Conservation (phyloP, 23 tunicate genomes). For the Styela plicata region DNA sequence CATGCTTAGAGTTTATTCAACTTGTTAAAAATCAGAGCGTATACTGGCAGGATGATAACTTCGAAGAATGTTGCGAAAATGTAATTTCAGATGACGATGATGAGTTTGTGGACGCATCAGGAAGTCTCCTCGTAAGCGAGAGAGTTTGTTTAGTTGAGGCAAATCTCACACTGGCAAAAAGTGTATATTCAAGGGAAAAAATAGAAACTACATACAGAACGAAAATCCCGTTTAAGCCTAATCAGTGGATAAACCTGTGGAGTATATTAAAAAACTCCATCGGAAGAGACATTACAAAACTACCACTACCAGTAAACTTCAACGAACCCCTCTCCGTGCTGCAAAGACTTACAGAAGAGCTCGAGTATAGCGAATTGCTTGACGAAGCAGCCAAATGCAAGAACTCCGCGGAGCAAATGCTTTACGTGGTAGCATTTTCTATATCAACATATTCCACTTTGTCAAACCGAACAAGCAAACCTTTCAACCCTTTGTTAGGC, state of each 20-base stretch:
- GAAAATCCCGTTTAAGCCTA: constrained; percentile 79
- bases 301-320: constrained; percentile 96
- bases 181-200: too few species aligned
- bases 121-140: not conserved
- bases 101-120: constrained; percentile 85
- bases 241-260: constrained; percentile 84
- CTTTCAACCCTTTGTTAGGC: constrained; percentile 96
- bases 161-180: not conserved
- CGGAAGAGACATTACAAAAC: constrained; percentile 88
- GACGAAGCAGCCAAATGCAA: constrained; percentile 69
- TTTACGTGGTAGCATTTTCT: constrained; percentile 89
- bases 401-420: constrained; percentile 75
- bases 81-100: constrained; percentile 52
- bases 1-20: constrained; percentile 64
- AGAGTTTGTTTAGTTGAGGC: not conserved
- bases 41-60: constrained; percentile 70
- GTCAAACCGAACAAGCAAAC: constrained; percentile 70
- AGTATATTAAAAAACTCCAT: constrained; percentile 89
- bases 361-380: constrained; percentile 69
- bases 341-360: constrained; percentile 84
- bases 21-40: constrained; percentile 59
- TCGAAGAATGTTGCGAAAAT: constrained; percentile 50
- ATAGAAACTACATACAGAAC: constrained; percentile 36
- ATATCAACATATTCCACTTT: constrained; percentile 85
- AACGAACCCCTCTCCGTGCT: constrained; percentile 95